phyloP scores from a whole-genome alignment of 2,888 invertebrate genomes.

The Conistra vaccinii region DNA sequence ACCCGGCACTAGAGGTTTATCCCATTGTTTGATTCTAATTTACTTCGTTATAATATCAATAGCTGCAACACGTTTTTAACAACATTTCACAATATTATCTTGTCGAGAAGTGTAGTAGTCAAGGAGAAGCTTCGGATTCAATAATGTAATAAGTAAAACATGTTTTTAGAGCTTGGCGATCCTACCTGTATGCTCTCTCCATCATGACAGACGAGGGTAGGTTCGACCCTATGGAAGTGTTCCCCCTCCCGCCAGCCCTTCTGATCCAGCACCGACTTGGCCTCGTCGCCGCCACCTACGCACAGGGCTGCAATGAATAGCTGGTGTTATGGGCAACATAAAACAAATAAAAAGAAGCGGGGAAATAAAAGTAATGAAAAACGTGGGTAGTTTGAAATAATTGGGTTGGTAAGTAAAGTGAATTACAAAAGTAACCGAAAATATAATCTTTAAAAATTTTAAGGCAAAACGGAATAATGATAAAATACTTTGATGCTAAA shows the following conservation, averaged over 20 bases:
- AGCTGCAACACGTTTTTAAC: background rate
- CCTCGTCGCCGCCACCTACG: constrained; percentile 82
- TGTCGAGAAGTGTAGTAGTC: background rate
- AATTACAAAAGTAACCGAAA: background rate
- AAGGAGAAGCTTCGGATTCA: background rate
- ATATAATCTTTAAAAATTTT: background rate
- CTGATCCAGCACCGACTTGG: constrained; percentile 91
- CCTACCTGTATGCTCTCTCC: constrained; percentile 98
- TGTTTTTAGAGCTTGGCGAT: background rate
- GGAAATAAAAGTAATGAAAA: constrained; percentile 10
- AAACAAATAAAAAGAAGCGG: constrained; percentile 57
- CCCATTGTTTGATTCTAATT: background rate
- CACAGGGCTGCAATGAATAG: constrained; percentile 77
- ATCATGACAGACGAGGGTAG: constrained; percentile 96
- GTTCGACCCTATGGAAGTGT: constrained; percentile 95
- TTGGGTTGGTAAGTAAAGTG: background rate
- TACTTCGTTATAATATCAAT: background rate
- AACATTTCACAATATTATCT: background rate
- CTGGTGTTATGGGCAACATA: constrained; percentile 60
- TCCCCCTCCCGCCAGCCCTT: constrained; percentile 93
- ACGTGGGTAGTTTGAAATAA: background rate
- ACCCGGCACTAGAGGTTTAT: background rate
- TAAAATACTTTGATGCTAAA: background rate
- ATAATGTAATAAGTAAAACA: background rate
- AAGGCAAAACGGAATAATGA: background rate